These are phyloP conservation scores for Phrynocephalus versicolor DNA, from an alignment of 2,113 vertebrate genomes.

Conservation along the genomic window DNA sequence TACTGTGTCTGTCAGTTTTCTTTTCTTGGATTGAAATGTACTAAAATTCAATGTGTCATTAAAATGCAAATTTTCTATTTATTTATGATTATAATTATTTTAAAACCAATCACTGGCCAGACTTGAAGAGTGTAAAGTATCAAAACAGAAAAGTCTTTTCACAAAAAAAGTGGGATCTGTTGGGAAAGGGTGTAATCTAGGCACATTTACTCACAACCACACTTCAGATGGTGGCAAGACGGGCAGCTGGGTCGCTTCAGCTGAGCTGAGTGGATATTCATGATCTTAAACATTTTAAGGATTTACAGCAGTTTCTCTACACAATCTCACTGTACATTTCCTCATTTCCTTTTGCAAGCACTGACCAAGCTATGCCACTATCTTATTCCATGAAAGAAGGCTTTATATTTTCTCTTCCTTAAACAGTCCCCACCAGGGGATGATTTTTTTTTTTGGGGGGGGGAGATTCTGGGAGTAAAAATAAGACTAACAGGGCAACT, in stretches of 20 bases:
- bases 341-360: too few relatives aligned
- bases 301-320: too few relatives aligned
- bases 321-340: too few relatives aligned
- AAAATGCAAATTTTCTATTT: constrained; percentile 93
- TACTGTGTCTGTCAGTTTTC: constrained; percentile 87
- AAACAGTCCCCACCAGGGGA: too few relatives aligned
- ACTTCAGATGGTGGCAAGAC: background rate
- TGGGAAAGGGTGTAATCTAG: background rate
- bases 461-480: too few relatives aligned
- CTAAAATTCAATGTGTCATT: constrained; percentile 92
- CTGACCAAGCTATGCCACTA: too few relatives aligned
- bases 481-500: too few relatives aligned
- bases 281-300: too few relatives aligned
- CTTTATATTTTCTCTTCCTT: too few relatives aligned
- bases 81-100: constrained; percentile 50
- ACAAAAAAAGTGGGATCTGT: background rate
- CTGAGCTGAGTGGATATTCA: background rate
- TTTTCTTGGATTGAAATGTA: constrained; percentile 89
- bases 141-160: background rate
- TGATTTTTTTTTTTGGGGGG: too few relatives aligned
- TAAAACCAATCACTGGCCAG: background rate
- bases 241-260: background rate
- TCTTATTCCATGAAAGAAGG: too few relatives aligned
- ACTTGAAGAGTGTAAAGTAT: background rate
- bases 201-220: background rate